Conservation (phyloP, 2,797 vertebrate genomes). For the Sebastes steindachneri region DNA sequence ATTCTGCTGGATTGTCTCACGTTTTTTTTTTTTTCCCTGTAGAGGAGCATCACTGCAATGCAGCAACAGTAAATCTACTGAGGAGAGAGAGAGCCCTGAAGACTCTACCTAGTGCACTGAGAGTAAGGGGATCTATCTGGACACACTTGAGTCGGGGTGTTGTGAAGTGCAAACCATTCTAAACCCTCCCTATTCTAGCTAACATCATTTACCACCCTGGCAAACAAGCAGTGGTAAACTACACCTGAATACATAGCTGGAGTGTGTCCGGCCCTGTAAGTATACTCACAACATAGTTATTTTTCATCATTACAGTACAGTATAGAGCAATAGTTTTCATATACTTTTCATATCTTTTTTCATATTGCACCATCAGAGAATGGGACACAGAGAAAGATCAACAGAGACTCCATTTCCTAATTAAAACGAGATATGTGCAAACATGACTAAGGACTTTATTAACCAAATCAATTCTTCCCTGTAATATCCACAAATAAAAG, state of each 20-base stretch:
- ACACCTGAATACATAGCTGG: conserved; percentile 84
- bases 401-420: conserved; percentile 89
- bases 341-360: conserved; percentile 82
- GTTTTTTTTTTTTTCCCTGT: conserved; percentile 80
- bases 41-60: conserved; percentile 82
- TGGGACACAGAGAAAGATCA: conserved; percentile 85
- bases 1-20: conserved; percentile 86
- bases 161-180: conserved; percentile 77
- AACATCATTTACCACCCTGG: conserved; percentile 80
- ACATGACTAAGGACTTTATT: conserved; percentile 91
- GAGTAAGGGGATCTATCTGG: conserved; percentile 75
- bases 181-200: conserved; percentile 79
- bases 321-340: conserved; percentile 83
- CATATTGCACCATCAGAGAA: conserved; percentile 88
- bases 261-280: conserved; percentile 78
- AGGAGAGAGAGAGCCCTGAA: conserved; percentile 76
- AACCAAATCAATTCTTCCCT: conserved; percentile 90
- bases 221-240: conserved; percentile 81
- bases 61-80: conserved; percentile 84
- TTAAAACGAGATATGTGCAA: conserved; percentile 90
- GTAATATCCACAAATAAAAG: conserved; percentile 94
- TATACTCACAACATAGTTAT: conserved; percentile 82
- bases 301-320: conserved; percentile 85
- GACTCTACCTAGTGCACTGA: conserved; percentile 84
- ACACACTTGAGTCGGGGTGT: conserved; percentile 75